A percentile compares a stretch with the other conserved stretches of the same genome.
These are phyloP conservation scores for Paragorgia papillata DNA, from an alignment of 92 coral and sea anemone species.

Conservation along the genomic window DNA sequence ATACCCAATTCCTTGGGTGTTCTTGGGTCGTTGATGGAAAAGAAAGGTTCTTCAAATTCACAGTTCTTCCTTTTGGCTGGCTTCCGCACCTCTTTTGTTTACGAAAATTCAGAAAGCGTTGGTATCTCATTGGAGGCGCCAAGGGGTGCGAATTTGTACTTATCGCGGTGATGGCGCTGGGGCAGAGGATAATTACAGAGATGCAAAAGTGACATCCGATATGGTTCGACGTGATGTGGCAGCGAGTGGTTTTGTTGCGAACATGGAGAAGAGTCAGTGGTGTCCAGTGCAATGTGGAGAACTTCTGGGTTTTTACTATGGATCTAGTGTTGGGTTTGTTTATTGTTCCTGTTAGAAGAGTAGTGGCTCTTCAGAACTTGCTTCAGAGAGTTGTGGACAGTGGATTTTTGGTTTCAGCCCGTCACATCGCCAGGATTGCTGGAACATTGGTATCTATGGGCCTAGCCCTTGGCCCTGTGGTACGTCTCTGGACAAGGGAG, in stretches of 20 bases:
- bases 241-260: conserved; percentile 57
- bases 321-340: conserved; percentile 57
- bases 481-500: conserved; percentile 60
- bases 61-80: conserved; percentile 51
- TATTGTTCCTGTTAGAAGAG: conserved; percentile 54
- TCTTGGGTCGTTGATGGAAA: conserved; percentile 43
- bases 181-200: conserved; percentile 28
- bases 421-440: conserved; percentile 42
- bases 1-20: conserved; percentile 55
- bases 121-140: conserved; percentile 61
- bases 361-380: conserved; percentile 9
- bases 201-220: conserved; percentile 46
- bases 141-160: conserved; percentile 53
- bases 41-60: conserved; percentile 33
- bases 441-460: conserved; percentile 64
- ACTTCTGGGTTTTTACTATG: conserved; percentile 61
- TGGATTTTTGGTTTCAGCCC: conserved; percentile 49
- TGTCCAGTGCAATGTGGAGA: conserved; percentile 59
- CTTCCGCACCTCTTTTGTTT: conserved; percentile 35
- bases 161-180: conserved; percentile 67
- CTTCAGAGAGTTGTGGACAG: conserved; percentile 23
- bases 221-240: conserved; percentile 48
- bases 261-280: conserved; percentile 64
- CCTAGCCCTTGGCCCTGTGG: conserved; percentile 72
- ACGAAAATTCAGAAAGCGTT: conserved; percentile 55